Conservation (phyloP, 37 sponge, comb jelly and placozoan genomes). For the Dysidea cf. avara region DNA sequence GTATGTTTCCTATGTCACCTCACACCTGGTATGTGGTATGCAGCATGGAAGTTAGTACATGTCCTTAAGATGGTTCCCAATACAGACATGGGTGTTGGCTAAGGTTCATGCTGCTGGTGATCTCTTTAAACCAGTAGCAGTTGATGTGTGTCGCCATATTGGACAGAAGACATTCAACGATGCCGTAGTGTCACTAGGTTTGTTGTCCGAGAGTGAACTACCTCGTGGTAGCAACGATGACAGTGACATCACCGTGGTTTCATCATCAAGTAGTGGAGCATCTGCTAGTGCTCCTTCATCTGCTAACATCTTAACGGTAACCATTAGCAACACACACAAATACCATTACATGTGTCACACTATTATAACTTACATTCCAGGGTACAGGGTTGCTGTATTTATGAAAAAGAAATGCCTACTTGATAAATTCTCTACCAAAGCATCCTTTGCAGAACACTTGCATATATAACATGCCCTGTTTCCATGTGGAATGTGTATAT, state of each 20-base stretch:
- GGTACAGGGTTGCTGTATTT: too few species aligned
- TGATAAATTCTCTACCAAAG: not conserved
- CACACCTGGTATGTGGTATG: constrained; percentile 39
- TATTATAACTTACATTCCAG: too few species aligned
- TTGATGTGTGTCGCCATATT: constrained; percentile 41
- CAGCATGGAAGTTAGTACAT: too few species aligned
- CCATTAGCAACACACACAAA: too few species aligned
- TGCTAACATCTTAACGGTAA: too few species aligned
- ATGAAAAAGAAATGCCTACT: too few species aligned
- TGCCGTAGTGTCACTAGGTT: constrained; percentile 30
- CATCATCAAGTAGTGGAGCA: too few species aligned
- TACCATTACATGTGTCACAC: too few species aligned
- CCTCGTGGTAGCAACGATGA: not conserved
- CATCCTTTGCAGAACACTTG: not conserved
- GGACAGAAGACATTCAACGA: constrained; percentile 35
- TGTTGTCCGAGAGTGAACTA: constrained; percentile 30
- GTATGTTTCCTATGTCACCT: constrained; percentile 11
- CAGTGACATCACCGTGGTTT: too few species aligned
- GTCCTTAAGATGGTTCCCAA: not conserved
- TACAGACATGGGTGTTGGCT: constrained; percentile 53
- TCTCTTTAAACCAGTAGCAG: constrained; percentile 18
- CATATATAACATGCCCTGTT: not conserved
- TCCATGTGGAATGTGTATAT: not conserved
- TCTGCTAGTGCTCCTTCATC: too few species aligned
- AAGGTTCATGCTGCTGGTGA: constrained; percentile 21